Evolutionary conservation across 2,797 vertebrate genomes (phyloP).

Genomic region (Microctenopoma steveboyesi): DNA sequence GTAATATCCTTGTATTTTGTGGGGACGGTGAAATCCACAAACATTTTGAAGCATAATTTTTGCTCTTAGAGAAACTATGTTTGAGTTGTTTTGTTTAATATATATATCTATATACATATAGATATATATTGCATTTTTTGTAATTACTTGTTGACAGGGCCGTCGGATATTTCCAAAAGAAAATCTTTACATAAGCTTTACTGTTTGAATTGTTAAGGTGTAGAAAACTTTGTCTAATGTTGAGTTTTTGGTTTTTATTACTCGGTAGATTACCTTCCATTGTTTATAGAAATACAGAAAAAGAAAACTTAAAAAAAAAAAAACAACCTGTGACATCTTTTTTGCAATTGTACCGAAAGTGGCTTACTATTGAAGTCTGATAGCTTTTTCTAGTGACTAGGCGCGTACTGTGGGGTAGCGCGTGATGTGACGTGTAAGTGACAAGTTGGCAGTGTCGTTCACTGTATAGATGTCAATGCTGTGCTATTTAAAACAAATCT

Average conservation of each 20-base stretch:
- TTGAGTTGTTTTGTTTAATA: constrained; percentile 64
- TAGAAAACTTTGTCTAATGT: constrained; percentile 89
- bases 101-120: constrained; percentile 14
- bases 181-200: constrained; percentile 90
- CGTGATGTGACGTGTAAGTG: constrained; percentile 90
- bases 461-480: constrained; percentile 88
- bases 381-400: constrained; percentile 90
- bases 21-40: constrained; percentile 62
- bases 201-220: constrained; percentile 89
- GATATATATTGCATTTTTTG: constrained; percentile 75
- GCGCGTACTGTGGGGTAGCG: constrained; percentile 85
- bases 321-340: constrained; percentile 90
- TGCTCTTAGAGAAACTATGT: constrained; percentile 70
- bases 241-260: constrained; percentile 92
- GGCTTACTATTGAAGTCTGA: constrained; percentile 96
- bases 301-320: constrained; percentile 79
- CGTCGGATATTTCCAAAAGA: constrained; percentile 85
- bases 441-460: constrained; percentile 86
- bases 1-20: constrained; percentile 74
- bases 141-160: constrained; percentile 84
- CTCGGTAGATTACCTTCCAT: constrained; percentile 89
- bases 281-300: constrained; percentile 92
- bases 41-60: constrained; percentile 68
- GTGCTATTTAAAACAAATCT: constrained; percentile 85
- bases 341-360: constrained; percentile 99